phyloP scores from a whole-genome alignment of 2,888 invertebrate species.

The Drosophila demipolita region DNA sequence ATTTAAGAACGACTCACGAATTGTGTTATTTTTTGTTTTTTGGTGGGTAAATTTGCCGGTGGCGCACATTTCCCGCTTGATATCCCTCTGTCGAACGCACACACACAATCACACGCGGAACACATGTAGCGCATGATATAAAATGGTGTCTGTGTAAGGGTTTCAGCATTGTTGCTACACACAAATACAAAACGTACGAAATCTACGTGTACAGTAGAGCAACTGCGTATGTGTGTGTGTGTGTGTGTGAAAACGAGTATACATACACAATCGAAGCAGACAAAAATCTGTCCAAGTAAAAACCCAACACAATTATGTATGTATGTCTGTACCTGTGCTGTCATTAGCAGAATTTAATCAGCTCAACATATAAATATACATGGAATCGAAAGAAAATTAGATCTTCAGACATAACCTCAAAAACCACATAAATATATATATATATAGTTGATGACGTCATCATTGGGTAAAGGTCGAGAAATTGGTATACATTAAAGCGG shows the following conservation, averaged over 20 bases:
- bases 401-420: conserved; percentile 44
- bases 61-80: conserved; percentile 67
- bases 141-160: conserved; percentile 27
- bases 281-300: conserved; percentile 48
- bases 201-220: conserved; percentile 37
- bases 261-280: conserved; percentile 61
- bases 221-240: conserved; percentile 23
- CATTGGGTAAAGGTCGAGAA: neutral
- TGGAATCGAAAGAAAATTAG: neutral
- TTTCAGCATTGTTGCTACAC: conserved; percentile 37
- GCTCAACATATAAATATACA: neutral
- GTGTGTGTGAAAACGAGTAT: conserved; percentile 55
- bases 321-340: neutral
- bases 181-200: conserved; percentile 10
- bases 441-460: conserved; percentile 42
- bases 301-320: conserved; percentile 4
- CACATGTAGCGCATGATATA: conserved; percentile 23
- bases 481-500: neutral
- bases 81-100: conserved; percentile 35
- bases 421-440: conserved; percentile 20
- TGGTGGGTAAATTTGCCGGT: conserved; percentile 40
- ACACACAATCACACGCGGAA: conserved; percentile 9
- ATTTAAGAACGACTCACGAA: conserved; percentile 39
- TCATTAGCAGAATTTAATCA: neutral
- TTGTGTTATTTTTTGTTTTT: conserved; percentile 7